A percentile compares a stretch with the other conserved stretches of the same genome.
Conservation (phyloP, 2,888 invertebrate species). For the Adineta ricciae region DNA sequence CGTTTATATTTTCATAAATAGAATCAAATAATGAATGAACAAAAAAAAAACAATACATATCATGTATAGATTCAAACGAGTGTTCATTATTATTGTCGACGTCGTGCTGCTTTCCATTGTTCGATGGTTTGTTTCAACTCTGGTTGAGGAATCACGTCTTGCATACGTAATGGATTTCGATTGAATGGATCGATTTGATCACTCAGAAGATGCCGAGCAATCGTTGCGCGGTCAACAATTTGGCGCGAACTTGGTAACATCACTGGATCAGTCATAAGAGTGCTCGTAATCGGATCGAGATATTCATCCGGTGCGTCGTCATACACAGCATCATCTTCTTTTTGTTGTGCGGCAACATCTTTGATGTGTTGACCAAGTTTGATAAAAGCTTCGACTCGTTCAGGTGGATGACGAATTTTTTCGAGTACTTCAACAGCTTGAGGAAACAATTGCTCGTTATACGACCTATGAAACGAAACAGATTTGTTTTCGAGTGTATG, state of each 20-base stretch:
- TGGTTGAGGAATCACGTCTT: conserved; percentile 70
- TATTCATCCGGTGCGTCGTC: conserved; percentile 87
- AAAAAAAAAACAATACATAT: neutral
- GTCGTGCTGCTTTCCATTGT: conserved; percentile 60
- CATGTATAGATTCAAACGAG: no score
- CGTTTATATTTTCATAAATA: neutral
- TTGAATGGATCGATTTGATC: conserved; percentile 93
- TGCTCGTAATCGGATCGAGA: conserved; percentile 91
- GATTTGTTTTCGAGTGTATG: no score
- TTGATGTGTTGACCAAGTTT: conserved; percentile 63
- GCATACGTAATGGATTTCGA: conserved; percentile 83
- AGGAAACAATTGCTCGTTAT: conserved; percentile 70
- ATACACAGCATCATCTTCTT: conserved; percentile 67
- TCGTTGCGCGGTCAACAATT: conserved; percentile 77
- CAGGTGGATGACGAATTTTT: conserved; percentile 65
- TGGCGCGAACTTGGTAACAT: conserved; percentile 77
- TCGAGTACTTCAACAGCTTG: conserved; percentile 71
- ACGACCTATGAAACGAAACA: conserved; percentile 59
- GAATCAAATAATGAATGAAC: neutral
- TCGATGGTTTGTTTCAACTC: conserved; percentile 70
- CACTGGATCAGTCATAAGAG: conserved; percentile 87
- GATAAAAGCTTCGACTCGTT: conserved; percentile 64
- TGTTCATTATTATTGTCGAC: neutral
- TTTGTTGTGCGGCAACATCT: conserved; percentile 57
- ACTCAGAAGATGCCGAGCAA: conserved; percentile 69